These are phyloP conservation scores for Metacarcinus magister DNA, from an alignment of 2,888 invertebrate genomes.

Conservation along the genomic window DNA sequence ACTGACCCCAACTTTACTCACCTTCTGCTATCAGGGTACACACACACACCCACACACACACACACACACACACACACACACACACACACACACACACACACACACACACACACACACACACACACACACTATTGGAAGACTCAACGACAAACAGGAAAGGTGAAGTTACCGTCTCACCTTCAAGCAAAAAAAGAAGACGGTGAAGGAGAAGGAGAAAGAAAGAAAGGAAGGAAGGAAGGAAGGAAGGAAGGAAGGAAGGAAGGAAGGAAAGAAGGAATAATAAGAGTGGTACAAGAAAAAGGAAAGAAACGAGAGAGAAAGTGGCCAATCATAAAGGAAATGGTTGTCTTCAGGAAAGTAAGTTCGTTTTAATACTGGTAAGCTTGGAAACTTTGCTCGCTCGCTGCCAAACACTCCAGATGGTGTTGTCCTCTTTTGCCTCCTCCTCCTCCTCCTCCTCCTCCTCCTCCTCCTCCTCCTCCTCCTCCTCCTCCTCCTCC, in stretches of 20 bases:
- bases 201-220: background rate
- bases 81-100: conserved; percentile 63
- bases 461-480: background rate
- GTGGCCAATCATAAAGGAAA: background rate
- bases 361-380: background rate
- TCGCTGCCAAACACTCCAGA: background rate
- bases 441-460: no score
- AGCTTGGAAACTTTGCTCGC: background rate
- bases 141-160: background rate
- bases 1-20: background rate
- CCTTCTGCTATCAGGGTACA: background rate
- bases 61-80: conserved; percentile 59
- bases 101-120: conserved; percentile 56
- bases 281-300: background rate
- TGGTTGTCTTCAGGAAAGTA: background rate
- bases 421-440: no score
- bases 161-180: background rate
- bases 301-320: background rate
- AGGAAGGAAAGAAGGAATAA: background rate
- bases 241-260: conserved; percentile 53
- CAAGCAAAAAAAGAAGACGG: conserved; percentile 13
- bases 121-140: background rate
- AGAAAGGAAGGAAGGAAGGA: conserved; percentile 19
- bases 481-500: background rate
- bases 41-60: conserved; percentile 58